phyloP scores from a whole-genome alignment of 1,140 invertebrate genomes.

The Hycleus cichorii region DNA sequence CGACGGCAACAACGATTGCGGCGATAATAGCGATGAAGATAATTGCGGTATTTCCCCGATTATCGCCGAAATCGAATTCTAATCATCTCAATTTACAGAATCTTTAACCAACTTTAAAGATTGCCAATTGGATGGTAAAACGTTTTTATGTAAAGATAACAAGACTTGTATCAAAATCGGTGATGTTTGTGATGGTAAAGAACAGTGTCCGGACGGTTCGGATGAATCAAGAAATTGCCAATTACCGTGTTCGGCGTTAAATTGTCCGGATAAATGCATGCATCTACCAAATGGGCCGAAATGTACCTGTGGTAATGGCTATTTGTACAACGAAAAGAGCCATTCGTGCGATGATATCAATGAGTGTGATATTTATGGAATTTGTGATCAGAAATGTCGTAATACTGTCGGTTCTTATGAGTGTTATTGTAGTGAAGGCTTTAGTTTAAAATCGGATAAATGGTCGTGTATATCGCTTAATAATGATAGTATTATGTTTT shows the following conservation, averaged over 20 bases:
- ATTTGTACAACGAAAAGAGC: constrained; percentile 30
- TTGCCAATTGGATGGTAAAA: constrained; percentile 42
- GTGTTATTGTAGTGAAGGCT: constrained; percentile 75
- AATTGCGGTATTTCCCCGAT: constrained; percentile 50
- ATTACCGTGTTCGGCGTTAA: constrained; percentile 17
- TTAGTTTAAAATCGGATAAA: constrained; percentile 55
- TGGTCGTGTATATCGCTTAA: constrained; percentile 62
- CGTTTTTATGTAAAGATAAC: constrained; percentile 51
- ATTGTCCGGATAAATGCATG: constrained; percentile 42
- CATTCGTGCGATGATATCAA: constrained; percentile 54
- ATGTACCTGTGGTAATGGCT: constrained; percentile 45
- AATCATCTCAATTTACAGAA: constrained; percentile 27
- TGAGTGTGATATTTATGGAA: constrained; percentile 68
- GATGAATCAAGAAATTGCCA: constrained; percentile 56
- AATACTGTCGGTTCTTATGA: constrained; percentile 69
- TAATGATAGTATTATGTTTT: constrained; percentile 57
- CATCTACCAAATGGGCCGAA: constrained; percentile 42
- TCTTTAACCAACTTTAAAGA: constrained; percentile 31
- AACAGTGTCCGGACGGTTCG: constrained; percentile 71
- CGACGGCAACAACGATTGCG: constrained; percentile 57
- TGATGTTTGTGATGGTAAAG: constrained; percentile 63
- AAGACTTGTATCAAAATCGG: constrained; percentile 55
- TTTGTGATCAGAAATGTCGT: constrained; percentile 78
- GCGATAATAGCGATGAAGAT: constrained; percentile 57
- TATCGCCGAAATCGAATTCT: constrained; percentile 13